Conservation (phyloP, 1,140 invertebrate species). For the Trissolcus basalis region DNA sequence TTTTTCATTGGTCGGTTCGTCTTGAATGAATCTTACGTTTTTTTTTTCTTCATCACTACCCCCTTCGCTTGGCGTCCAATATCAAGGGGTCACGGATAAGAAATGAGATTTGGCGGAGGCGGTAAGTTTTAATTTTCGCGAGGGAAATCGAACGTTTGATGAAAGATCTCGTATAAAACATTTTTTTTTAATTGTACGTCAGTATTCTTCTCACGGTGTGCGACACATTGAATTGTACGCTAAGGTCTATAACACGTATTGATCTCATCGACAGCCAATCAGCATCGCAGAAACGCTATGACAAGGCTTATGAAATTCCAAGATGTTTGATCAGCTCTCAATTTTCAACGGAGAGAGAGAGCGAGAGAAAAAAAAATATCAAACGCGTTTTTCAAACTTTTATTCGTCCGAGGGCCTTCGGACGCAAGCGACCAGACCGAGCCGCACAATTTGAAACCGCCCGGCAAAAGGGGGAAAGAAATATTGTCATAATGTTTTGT, state of each 20-base stretch:
- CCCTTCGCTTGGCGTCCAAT: conserved; percentile 11
- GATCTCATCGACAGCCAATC: conserved; percentile 57
- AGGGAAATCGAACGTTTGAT: conserved; percentile 39
- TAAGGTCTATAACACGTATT: conserved; percentile 53
- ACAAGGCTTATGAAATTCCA: conserved; percentile 58
- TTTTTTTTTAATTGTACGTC: conserved; percentile 52
- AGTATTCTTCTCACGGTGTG: conserved; percentile 45
- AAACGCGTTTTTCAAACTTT: conserved; percentile 33
- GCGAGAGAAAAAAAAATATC: conserved; percentile 13
- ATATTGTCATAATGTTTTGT: too few species aligned
- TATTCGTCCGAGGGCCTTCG: conserved; percentile 12
- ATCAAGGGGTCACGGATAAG: conserved; percentile 34
- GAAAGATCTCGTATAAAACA: conserved; percentile 48
- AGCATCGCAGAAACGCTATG: conserved; percentile 46
- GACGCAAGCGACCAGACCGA: too few species aligned
- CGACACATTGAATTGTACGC: conserved; percentile 57
- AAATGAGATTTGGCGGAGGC: conserved; percentile 40
- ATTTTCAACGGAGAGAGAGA: conserved; percentile 26
- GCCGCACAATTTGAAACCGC: too few species aligned
- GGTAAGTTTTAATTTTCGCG: conserved; percentile 47
- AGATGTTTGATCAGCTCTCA: conserved; percentile 56
- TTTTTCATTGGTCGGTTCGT: conserved; percentile 28
- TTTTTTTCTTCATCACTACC: conserved; percentile 2
- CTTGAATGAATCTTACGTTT: conserved; percentile 9
- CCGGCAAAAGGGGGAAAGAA: too few species aligned